phyloP scores from a whole-genome alignment of 2,797 vertebrate genomes.

The Sebastes diploproa region DNA sequence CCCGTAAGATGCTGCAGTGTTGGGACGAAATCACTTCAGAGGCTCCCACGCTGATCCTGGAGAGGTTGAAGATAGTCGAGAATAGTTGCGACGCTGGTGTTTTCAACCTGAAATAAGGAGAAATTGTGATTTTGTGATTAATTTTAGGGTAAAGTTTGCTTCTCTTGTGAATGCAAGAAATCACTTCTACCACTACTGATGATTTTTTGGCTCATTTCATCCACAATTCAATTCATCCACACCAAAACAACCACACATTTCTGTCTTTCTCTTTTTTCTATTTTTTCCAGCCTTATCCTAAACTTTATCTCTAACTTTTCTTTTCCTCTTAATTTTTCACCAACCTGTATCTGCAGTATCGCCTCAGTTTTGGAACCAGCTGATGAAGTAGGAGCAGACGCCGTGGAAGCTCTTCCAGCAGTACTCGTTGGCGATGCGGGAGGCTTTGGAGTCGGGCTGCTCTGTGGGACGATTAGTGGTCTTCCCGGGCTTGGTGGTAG shows the following conservation, averaged over 20 bases:
- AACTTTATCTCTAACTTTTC: not conserved
- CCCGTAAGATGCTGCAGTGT: not conserved
- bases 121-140: not conserved
- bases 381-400: constrained; percentile 85
- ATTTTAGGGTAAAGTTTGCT: not conserved
- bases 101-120: constrained; percentile 56
- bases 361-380: constrained; percentile 84
- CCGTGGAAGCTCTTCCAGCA: constrained; percentile 88
- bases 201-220: not conserved
- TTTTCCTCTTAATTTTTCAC: not conserved
- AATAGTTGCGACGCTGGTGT: constrained; percentile 19
- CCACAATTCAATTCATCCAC: not conserved
- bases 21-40: constrained; percentile 3
- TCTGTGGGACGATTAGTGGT: constrained; percentile 66
- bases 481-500: constrained; percentile 70
- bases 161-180: not conserved
- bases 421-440: constrained; percentile 83
- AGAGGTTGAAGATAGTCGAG: constrained; percentile 14
- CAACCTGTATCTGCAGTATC: constrained; percentile 44
- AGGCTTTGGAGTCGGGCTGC: constrained; percentile 65
- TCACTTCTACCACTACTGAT: not conserved
- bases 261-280: not conserved
- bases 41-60: constrained; percentile 3
- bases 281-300: not conserved
- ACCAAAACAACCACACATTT: not conserved